phyloP scores from a whole-genome alignment of 2,113 vertebrate genomes.

The Varanus salvator region DNA sequence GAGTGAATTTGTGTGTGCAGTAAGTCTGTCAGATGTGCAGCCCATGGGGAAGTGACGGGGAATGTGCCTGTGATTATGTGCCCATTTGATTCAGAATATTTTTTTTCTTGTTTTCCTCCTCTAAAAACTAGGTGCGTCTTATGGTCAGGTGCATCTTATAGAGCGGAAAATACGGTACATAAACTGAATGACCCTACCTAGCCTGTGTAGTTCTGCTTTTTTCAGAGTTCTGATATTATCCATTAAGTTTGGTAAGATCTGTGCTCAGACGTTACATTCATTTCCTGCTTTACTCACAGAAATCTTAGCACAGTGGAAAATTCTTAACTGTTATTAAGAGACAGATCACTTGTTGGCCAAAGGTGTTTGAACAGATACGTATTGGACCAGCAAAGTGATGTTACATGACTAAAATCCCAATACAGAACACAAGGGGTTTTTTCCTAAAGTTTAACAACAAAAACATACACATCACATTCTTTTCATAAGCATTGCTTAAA shows the following conservation, averaged over 20 bases:
- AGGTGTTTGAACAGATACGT: neutral
- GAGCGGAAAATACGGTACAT: too few relatives aligned
- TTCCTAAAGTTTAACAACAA: too few relatives aligned
- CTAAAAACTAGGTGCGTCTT: too few relatives aligned
- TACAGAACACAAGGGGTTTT: neutral
- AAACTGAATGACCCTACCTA: neutral
- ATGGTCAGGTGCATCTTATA: too few relatives aligned
- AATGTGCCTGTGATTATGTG: too few relatives aligned
- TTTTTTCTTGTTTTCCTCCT: too few relatives aligned
- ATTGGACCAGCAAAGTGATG: neutral
- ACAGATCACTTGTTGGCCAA: slow-evolving; percentile 22
- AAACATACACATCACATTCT: too few relatives aligned
- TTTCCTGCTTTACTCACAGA: neutral
- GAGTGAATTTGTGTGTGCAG: too few relatives aligned
- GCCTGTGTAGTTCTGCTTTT: neutral
- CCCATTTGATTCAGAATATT: too few relatives aligned
- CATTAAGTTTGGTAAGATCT: neutral
- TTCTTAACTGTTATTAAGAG: neutral
- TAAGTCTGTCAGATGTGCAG: too few relatives aligned
- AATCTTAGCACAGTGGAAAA: neutral
- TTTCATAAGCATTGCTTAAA: neutral
- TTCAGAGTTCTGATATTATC: neutral
- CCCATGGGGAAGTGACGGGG: too few relatives aligned
- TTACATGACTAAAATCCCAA: neutral
- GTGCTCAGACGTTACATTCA: neutral